Conservation (phyloP, 2,797 vertebrate species). For the Poliocrania exsul region DNA sequence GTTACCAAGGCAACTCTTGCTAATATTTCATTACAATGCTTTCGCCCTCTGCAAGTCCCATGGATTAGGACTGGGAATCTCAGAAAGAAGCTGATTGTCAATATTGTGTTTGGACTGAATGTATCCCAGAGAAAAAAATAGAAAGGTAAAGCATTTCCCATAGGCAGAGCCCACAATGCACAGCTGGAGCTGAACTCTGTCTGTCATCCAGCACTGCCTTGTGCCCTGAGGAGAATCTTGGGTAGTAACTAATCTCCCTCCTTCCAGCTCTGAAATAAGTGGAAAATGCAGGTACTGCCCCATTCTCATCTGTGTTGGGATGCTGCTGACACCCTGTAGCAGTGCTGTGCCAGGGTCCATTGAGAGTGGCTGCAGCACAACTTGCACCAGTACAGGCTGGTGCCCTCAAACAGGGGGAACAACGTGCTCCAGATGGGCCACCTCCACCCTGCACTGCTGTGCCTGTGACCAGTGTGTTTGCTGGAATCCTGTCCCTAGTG, state of each 20-base stretch:
- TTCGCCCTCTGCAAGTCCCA: conserved; percentile 17
- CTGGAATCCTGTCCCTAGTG: background rate
- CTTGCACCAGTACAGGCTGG: background rate
- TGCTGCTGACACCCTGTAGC: background rate
- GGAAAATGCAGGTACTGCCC: background rate
- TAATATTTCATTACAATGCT: conserved; percentile 72
- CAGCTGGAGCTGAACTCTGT: background rate
- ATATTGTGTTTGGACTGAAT: conserved; percentile 40
- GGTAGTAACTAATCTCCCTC: background rate
- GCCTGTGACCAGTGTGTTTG: background rate
- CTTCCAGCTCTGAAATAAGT: background rate
- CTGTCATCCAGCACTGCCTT: background rate
- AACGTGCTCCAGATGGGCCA: background rate
- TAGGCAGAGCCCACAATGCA: background rate
- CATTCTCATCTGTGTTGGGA: background rate
- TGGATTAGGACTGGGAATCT: conserved; percentile 48
- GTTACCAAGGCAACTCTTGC: conserved; percentile 76
- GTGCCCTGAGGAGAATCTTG: background rate
- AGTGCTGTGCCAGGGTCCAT: background rate
- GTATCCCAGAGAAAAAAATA: background rate
- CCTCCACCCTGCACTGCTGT: background rate
- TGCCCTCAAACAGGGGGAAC: background rate
- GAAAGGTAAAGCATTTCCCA: background rate
- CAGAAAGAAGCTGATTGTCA: conserved; percentile 55
- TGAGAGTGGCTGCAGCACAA: background rate